Evolutionary conservation across 2,888 invertebrate genomes (phyloP).

Genomic region (Sinotaia quadrata): DNA sequence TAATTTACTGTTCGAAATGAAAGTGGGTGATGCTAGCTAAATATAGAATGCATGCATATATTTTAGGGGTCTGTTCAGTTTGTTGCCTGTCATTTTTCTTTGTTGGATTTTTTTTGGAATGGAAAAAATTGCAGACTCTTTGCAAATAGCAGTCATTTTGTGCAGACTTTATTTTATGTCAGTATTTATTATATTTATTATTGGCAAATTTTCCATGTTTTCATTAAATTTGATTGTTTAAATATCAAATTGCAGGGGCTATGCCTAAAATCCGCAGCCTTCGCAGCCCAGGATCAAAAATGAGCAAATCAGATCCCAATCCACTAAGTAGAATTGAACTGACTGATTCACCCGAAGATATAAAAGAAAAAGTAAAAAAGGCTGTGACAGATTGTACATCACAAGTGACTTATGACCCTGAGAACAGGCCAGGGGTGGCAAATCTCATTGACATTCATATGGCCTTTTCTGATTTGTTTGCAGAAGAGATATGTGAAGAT

Average conservation of each 20-base stretch:
- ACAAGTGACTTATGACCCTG: conserved; percentile 85
- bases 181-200: too few relatives aligned
- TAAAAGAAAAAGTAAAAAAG: conserved; percentile 84
- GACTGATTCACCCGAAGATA: conserved; percentile 81
- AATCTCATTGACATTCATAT: conserved; percentile 91
- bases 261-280: conserved; percentile 81
- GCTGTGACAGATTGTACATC: conserved; percentile 92
- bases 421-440: conserved; percentile 86
- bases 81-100: too few relatives aligned
- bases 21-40: too few relatives aligned
- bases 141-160: too few relatives aligned
- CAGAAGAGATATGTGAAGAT: conserved; percentile 82
- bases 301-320: conserved; percentile 96
- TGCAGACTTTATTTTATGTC: too few relatives aligned
- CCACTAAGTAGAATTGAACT: conserved; percentile 85
- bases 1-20: too few relatives aligned
- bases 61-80: too few relatives aligned
- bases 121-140: too few relatives aligned
- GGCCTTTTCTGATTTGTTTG: conserved; percentile 79
- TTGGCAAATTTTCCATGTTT: neutral
- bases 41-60: too few relatives aligned
- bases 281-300: conserved; percentile 90
- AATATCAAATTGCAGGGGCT: conserved; percentile 49
- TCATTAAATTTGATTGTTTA: neutral
- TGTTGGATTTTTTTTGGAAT: too few relatives aligned